phyloP scores from a whole-genome alignment of 2,888 invertebrate genomes.

The Macrophya alboannulata region DNA sequence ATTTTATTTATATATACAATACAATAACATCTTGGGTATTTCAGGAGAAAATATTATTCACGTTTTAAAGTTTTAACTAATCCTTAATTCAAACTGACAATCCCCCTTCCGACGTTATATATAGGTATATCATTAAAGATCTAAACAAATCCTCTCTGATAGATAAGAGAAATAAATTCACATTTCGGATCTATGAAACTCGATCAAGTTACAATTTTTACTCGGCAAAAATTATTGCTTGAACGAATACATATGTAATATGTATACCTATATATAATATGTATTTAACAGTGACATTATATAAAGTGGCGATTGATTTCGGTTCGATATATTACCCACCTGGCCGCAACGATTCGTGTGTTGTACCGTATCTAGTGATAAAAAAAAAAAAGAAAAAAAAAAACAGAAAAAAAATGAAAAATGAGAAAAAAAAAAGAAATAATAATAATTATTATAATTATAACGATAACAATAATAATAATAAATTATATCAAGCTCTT shows the following conservation, averaged over 20 bases:
- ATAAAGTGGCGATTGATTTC: conserved; percentile 36
- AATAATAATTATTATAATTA: conserved; percentile 55
- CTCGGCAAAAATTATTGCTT: conserved; percentile 9
- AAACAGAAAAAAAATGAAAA: neutral
- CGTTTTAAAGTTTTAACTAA: neutral
- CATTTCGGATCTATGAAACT: neutral
- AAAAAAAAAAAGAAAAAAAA: conserved; percentile 48
- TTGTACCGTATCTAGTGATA: conserved; percentile 73
- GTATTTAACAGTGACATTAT: neutral
- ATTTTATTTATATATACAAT: conserved; percentile 1
- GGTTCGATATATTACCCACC: neutral
- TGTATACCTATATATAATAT: neutral
- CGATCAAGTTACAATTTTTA: conserved; percentile 32
- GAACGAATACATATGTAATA: neutral
- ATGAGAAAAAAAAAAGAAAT: neutral
- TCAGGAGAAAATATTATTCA: neutral
- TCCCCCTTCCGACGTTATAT: neutral
- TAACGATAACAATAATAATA: conserved; percentile 60
- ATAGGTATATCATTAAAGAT: neutral
- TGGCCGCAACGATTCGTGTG: conserved; percentile 68
- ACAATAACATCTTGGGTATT: neutral
- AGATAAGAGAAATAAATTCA: neutral
- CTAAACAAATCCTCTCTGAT: neutral
- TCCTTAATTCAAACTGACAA: neutral
- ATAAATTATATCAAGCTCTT: conserved; percentile 66